Evolutionary conservation across 2,797 vertebrate genomes (phyloP).

Genomic region (Adelosebastes latens): DNA sequence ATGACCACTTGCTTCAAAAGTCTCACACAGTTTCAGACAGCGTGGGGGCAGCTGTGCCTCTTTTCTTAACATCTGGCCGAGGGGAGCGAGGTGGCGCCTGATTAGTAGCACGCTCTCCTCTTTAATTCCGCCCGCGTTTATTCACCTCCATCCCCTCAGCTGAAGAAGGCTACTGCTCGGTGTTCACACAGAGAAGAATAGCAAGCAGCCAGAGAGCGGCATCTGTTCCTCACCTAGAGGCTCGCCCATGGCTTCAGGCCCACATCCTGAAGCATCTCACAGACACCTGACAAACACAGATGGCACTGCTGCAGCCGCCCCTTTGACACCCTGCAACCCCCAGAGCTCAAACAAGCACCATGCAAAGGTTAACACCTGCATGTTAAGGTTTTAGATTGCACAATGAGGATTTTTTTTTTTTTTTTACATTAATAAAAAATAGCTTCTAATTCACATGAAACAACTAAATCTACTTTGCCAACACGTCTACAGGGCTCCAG

Average conservation of each 20-base stretch:
- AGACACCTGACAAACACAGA: slow-evolving; percentile 63
- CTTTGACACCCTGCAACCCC: slow-evolving; percentile 35
- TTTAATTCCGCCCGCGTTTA: slow-evolving; percentile 28
- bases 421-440: not conserved
- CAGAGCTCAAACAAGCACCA: not conserved
- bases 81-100: slow-evolving; percentile 22
- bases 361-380: not conserved
- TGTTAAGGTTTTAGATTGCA: not conserved
- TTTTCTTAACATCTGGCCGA: slow-evolving; percentile 54
- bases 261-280: slow-evolving; percentile 50
- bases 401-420: not conserved
- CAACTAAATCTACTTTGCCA: not conserved
- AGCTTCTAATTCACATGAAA: not conserved
- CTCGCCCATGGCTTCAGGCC: slow-evolving; percentile 52
- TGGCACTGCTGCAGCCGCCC: slow-evolving; percentile 30
- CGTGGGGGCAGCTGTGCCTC: not conserved
- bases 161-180: slow-evolving; percentile 25
- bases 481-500: not conserved
- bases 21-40: not conserved
- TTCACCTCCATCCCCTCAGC: slow-evolving; percentile 35
- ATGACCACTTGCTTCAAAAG: slow-evolving; percentile 32
- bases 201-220: slow-evolving; percentile 60
- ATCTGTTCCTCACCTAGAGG: slow-evolving; percentile 60
- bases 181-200: slow-evolving; percentile 54
- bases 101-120: slow-evolving; percentile 42